Base-by-base conservation (phyloP, 2,113 vertebrate species). In the Xenus cinereus region DNA sequence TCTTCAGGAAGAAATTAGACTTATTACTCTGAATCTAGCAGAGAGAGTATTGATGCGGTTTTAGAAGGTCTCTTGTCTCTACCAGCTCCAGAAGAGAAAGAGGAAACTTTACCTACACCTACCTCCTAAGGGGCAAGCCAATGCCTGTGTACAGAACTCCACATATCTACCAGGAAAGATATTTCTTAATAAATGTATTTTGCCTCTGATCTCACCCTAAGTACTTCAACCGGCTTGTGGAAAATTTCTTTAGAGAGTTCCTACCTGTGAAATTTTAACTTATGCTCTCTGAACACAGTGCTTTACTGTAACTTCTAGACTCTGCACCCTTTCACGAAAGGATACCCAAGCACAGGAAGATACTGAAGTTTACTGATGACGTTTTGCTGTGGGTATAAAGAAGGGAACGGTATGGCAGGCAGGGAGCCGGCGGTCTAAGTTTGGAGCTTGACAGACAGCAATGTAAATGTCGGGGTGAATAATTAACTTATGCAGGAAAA, bases 401-500 rank as follows among this genome's bases (percentile, higher is more conserved):
- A 79, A 56, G 2, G 22, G 45, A 87, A 56, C 0, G 0, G 23
- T 24, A 35, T 48, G 10, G 24, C 0, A 0, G 56, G 39, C 20
- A 46, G 3, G 9, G 66, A 76, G 43, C 16, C 0, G 0, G 48
- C 5, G 7, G 14, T 84, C 30, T 35, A 30, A 81, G 32, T 35
- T 12, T 74, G 41, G 66, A 92, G 68, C 16, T 39, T 22, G 59
- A 78, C 60, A 66, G 50, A 69, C 1, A 1, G 56, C 43, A 84
- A 21, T n/a, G 84, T 41, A 87, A 95, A 84, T 39, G 81, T 12
- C 32, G 56, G 21, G 73, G 66, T 95, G 30, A 96, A 97, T 94
- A 68, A 95, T 95, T 96, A 92, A 97, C 93, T 95, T 53, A 33
- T 14, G 27, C 39, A 94, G 84, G 73, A 94, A 95, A 95, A 51